These are phyloP conservation scores for Chrysolina oricalcia DNA, from an alignment of 2,888 invertebrate genomes.

Conservation along the genomic window DNA sequence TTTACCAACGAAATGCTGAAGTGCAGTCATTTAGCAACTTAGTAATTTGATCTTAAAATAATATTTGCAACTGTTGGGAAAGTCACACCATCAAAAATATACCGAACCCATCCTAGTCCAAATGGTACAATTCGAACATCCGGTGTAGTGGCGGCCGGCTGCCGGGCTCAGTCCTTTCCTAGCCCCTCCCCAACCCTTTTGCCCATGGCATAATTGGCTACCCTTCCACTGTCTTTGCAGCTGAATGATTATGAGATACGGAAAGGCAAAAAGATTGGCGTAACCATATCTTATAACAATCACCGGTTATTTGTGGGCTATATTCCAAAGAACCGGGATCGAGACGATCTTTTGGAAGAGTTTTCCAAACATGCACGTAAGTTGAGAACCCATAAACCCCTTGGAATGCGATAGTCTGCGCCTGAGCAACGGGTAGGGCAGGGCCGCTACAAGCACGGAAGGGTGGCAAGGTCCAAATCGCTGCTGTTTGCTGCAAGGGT, in stretches of 20 bases:
- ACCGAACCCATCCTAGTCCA: slow-evolving; percentile 5
- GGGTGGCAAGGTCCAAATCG: slow-evolving; percentile 68
- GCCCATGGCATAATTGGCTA: slow-evolving; percentile 77
- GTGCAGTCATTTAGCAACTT: neutral
- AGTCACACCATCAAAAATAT: neutral
- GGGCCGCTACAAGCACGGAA: slow-evolving; percentile 71
- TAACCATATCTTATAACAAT: slow-evolving; percentile 99
- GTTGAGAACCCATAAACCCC: slow-evolving; percentile 75
- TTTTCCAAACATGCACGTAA: slow-evolving; percentile 99
- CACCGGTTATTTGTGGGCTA: slow-evolving; percentile 99
- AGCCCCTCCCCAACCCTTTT: slow-evolving; percentile 60
- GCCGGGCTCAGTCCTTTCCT: slow-evolving; percentile 77
- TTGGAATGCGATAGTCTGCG: slow-evolving; percentile 68
- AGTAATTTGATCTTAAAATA: neutral
- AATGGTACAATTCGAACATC: slow-evolving; percentile 52
- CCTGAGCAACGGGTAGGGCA: slow-evolving; percentile 72
- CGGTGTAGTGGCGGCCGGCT: slow-evolving; percentile 73
- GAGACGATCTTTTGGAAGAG: slow-evolving; percentile 99
- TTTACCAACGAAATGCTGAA: neutral
- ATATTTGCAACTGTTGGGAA: neutral
- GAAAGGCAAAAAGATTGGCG: slow-evolving; percentile 99
- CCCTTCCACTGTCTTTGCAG: slow-evolving; percentile 95
- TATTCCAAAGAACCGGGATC: slow-evolving; percentile 99
- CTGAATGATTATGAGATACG: slow-evolving; percentile 99
- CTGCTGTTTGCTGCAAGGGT: slow-evolving; percentile 40